Evolutionary conservation across 2,797 vertebrate species (phyloP).

Genomic region (Sebastes iracundus): DNA sequence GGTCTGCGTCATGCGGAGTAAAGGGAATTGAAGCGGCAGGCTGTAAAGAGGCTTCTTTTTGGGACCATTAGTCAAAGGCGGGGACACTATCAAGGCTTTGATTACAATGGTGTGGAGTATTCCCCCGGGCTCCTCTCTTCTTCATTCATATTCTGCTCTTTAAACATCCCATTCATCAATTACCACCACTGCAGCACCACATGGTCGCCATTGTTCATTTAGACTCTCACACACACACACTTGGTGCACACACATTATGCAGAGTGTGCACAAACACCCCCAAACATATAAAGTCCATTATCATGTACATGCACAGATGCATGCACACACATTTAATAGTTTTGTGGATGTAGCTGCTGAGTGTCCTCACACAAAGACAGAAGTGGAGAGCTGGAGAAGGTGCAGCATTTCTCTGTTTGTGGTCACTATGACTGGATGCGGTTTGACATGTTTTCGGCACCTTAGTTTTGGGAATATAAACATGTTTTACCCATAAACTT

Average conservation of each 20-base stretch:
- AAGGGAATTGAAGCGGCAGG: slow-evolving; percentile 74
- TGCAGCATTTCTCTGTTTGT: not conserved
- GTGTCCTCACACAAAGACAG: not conserved
- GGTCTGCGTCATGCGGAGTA: slow-evolving; percentile 16
- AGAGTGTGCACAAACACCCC: slow-evolving; percentile 3
- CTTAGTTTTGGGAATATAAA: not conserved
- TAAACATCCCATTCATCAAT: slow-evolving; percentile 87
- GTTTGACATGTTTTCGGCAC: not conserved
- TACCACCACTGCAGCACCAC: slow-evolving; percentile 50
- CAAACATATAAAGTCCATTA: slow-evolving; percentile 17
- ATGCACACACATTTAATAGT: not conserved
- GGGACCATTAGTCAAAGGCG: slow-evolving; percentile 83
- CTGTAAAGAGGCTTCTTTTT: slow-evolving; percentile 72
- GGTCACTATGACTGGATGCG: not conserved
- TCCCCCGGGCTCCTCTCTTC: slow-evolving; percentile 79
- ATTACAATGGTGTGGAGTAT: slow-evolving; percentile 83
- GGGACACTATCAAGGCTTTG: slow-evolving; percentile 81
- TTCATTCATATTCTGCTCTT: slow-evolving; percentile 84
- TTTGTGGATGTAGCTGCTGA: not conserved
- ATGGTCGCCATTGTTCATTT: slow-evolving; percentile 39
- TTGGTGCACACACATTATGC: slow-evolving; percentile 5
- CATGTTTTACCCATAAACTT: not conserved
- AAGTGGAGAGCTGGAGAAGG: not conserved
- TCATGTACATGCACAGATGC: not conserved
- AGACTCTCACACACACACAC: slow-evolving; percentile 10